These are phyloP conservation scores for Prinia subflava DNA, from an alignment of 2,113 vertebrate genomes.

Conservation along the genomic window DNA sequence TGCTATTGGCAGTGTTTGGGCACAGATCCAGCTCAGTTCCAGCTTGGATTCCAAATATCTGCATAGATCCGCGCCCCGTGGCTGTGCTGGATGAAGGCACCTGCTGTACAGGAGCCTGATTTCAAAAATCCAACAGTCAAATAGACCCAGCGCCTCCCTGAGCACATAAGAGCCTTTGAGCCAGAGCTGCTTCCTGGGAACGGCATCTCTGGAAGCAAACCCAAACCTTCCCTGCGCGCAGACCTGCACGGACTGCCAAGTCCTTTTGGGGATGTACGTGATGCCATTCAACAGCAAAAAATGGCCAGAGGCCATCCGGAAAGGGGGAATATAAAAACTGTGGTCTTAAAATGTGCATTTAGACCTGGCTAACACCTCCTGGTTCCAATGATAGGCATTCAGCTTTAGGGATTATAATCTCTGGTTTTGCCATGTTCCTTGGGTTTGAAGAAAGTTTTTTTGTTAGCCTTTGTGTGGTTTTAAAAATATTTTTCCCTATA, in stretches of 20 bases:
- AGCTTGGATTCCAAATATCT: not conserved
- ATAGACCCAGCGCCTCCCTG: not conserved
- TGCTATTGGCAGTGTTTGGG: not conserved
- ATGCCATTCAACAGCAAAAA: not conserved
- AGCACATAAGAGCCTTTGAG: not conserved
- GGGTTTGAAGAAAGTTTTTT: not conserved
- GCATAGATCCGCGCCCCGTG: not conserved
- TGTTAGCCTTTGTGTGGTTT: not conserved
- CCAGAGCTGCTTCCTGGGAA: not conserved
- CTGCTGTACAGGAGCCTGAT: not conserved
- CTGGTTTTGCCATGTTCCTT: not conserved
- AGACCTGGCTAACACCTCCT: not conserved
- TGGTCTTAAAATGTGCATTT: not conserved
- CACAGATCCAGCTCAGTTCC: not conserved
- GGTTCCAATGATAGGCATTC: not conserved
- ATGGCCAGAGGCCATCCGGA: not conserved
- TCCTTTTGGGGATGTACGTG: accelerated
- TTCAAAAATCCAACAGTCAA: not conserved
- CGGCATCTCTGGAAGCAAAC: not conserved
- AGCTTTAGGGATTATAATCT: not conserved
- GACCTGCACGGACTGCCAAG: not conserved
- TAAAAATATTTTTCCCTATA: not conserved
- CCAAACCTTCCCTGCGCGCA: not conserved
- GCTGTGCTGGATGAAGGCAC: not conserved
- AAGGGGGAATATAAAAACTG: not conserved